Evolutionary conservation across 2,888 invertebrate species (phyloP).

Genomic region (Drosophila quinaria): DNA sequence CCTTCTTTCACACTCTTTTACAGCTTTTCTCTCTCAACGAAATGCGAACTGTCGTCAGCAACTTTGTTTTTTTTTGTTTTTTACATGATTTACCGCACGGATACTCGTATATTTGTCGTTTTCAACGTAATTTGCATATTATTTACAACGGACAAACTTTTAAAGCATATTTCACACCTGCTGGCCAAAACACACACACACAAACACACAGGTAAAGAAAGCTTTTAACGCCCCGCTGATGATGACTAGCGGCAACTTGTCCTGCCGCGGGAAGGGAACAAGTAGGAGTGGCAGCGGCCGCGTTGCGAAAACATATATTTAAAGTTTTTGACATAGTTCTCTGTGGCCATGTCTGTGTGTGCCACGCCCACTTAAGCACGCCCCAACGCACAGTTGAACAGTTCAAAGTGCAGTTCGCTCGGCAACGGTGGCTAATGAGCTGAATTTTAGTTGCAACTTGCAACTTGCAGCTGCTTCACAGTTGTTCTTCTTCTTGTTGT

Average conservation of each 20-base stretch:
- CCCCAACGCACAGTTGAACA: conserved; percentile 40
- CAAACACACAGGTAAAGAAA: conserved; percentile 21
- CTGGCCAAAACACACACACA: conserved; percentile 40
- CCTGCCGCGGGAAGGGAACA: neutral
- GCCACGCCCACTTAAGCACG: conserved; percentile 76
- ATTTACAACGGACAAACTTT: conserved; percentile 76
- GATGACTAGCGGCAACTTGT: conserved; percentile 38
- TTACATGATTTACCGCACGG: conserved; percentile 77
- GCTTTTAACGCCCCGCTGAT: conserved; percentile 55
- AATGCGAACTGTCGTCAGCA: conserved; percentile 59
- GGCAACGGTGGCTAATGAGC: conserved; percentile 66
- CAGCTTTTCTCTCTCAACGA: neutral
- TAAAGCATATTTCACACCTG: conserved; percentile 75
- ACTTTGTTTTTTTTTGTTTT: conserved; percentile 53
- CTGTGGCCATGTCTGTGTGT: conserved; percentile 18
- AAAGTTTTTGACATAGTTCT: conserved; percentile 82
- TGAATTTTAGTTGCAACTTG: conserved; percentile 36
- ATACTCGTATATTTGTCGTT: conserved; percentile 77
- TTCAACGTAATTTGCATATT: conserved; percentile 76
- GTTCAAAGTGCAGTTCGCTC: conserved; percentile 54
- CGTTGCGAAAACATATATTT: conserved; percentile 64
- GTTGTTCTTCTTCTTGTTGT: neutral
- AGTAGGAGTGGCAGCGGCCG: neutral
- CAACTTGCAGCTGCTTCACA: conserved; percentile 23
- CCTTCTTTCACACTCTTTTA: neutral